Conservation (phyloP, 2,113 vertebrate species). For the Euleptes europaea region DNA sequence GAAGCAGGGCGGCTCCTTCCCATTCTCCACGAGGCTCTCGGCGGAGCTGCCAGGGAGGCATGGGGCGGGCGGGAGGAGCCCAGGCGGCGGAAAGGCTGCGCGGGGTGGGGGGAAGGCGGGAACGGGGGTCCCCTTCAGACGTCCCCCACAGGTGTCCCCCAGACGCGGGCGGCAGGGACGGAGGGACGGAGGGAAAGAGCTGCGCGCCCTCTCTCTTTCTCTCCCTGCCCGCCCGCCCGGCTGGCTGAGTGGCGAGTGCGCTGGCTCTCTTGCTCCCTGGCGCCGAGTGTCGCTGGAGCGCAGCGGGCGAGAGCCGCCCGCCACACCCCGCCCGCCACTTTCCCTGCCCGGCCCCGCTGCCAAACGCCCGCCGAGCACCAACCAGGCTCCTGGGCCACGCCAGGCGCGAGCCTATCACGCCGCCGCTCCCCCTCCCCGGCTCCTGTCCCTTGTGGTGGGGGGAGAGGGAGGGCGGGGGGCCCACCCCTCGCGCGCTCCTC, state of each 20-base stretch:
- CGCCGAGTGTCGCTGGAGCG: slow-evolving; percentile 42
- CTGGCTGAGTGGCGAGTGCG: slow-evolving; percentile 11
- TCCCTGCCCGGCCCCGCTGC: not conserved
- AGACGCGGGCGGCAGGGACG: no score
- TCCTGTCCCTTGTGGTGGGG: not conserved
- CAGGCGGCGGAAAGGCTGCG: not conserved
- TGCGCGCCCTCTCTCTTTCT: no score
- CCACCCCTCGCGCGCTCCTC: not conserved
- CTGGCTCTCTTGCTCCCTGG: no score
- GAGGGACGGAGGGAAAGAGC: no score
- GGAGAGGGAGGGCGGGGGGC: not conserved
- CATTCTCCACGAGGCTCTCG: not conserved
- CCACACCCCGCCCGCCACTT: not conserved
- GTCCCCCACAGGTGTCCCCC: not conserved
- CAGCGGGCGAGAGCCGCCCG: slow-evolving; percentile 18
- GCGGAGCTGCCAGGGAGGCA: rapidly evolving
- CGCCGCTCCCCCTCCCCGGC: not conserved
- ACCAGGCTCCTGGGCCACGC: not conserved
- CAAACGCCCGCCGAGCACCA: not conserved
- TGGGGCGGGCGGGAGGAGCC: not conserved
- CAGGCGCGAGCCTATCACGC: not conserved
- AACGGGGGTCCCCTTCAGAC: not conserved
- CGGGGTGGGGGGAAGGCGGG: not conserved
- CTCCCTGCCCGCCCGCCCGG: slow-evolving; percentile 27
- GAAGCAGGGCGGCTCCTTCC: not conserved